Base-by-base conservation (phyloP, 2,888 invertebrate genomes). In the Sminthurides aquaticus region DNA sequence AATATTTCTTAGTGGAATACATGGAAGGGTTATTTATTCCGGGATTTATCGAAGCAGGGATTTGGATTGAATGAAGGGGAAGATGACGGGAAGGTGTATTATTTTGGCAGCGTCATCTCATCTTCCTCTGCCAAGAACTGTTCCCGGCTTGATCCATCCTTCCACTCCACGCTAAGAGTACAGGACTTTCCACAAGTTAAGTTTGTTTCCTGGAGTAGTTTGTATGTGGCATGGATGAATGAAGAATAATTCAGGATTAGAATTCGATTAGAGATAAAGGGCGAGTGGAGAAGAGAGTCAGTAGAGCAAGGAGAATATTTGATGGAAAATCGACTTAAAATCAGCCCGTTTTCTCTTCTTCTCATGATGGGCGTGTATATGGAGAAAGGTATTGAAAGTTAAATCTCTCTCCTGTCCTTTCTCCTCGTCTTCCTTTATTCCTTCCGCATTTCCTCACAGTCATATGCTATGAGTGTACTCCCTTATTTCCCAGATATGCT, bases 261-360 rank as follows among this genome's bases (percentile, higher is more conserved):
- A 62, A 62, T 62, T 64, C 58, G 64, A 64, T 59, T 59, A 55
- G 48, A 64, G 59, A 55, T 54, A 58, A 58, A 58, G 64, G 49
- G 26, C 25, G 49, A 27, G 22, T 49, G 29, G 43, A 60, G 58
- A 28, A 64, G 52, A 58, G 64, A 64, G 64, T 60, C 64, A 64
- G 54, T 64, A 59, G 64, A 64, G 64, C 64, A 64, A 64, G 43
- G 58, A 55, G 64, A 64, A 54, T 64, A 60, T 64, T 64, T 64
- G 64, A 64, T 64, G 52, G 64, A 55, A 64, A 64, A 64, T 64
- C 64, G 64, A 64, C 64, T 29, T 52, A 55, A 52, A 63, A 63
- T 63, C 58, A 58, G 52, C 52, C 57, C 58, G 61, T 58, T 58
- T 55, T 27, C 58, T n/a, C n/a, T n/a, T n/a, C n/a, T n/a, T n/a